Conservation (phyloP, 2,113 vertebrate species). For the Stegostoma tigrinum region DNA sequence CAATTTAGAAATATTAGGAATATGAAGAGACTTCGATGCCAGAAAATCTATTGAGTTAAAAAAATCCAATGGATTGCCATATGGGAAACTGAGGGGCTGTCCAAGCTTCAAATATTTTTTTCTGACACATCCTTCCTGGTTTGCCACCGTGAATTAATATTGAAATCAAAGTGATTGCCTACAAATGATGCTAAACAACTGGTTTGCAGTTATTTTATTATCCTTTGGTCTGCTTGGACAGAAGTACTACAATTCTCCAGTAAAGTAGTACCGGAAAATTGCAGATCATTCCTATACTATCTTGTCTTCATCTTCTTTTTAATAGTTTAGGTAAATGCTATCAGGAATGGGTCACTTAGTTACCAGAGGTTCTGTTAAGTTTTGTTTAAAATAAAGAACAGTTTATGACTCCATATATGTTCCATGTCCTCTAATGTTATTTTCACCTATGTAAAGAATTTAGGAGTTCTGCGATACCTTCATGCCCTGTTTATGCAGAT, state of each 20-base stretch:
- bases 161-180: background rate
- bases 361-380: background rate
- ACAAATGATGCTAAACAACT: background rate
- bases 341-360: background rate
- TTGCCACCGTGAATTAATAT: background rate
- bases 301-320: background rate
- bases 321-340: background rate
- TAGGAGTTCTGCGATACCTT: background rate
- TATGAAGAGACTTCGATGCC: too few species aligned
- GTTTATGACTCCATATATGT: background rate
- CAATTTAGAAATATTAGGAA: too few species aligned
- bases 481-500: background rate
- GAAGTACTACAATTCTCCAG: background rate
- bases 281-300: background rate
- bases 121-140: background rate
- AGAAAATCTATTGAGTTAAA: too few species aligned
- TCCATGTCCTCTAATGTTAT: background rate
- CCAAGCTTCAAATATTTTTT: too few species aligned
- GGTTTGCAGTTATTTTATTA: background rate
- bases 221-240: background rate
- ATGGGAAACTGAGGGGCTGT: too few species aligned
- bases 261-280: background rate
- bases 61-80: too few species aligned
- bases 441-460: background rate
- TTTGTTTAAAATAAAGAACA: background rate